A percentile compares a stretch with the other conserved stretches of the same genome.
phyloP scores from a whole-genome alignment of 2,888 invertebrate genomes.

The Tetheella fluctuosa region DNA sequence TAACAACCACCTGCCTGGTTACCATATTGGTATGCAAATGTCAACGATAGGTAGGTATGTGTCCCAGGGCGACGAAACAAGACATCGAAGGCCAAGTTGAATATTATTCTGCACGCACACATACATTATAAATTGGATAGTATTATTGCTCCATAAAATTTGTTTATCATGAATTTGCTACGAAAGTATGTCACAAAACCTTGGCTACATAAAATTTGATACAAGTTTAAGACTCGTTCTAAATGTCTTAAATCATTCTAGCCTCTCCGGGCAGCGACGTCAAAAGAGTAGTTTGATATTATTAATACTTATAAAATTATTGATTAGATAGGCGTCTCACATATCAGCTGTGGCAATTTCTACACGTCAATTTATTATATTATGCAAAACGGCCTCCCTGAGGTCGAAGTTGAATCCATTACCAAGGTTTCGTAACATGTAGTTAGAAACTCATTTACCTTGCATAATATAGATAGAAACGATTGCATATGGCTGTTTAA shows the following conservation, averaged over 20 bases:
- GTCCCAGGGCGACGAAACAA: conserved; percentile 9
- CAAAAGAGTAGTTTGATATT: not conserved
- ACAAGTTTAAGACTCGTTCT: conserved; percentile 1
- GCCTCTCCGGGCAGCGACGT: not conserved
- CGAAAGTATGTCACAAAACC: conserved; percentile 8
- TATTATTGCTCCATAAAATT: conserved; percentile 4
- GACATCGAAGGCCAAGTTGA: conserved; percentile 8
- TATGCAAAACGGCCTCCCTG: conserved; percentile 55
- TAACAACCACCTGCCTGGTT: conserved; percentile 6
- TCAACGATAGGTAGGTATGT: conserved; percentile 1
- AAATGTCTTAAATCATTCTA: not conserved
- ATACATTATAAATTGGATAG: not conserved
- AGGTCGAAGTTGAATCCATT: conserved; percentile 60
- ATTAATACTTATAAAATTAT: conserved; percentile 1
- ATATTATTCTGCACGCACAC: conserved; percentile 10
- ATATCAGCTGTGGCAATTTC: conserved; percentile 15
- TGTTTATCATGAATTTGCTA: conserved; percentile 1
- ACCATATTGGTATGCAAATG: conserved; percentile 10
- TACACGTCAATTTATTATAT: conserved; percentile 27
- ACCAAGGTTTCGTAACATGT: conserved; percentile 43
- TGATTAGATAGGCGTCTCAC: conserved; percentile 11
- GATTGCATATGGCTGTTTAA: conserved; percentile 34
- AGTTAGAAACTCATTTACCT: conserved; percentile 48
- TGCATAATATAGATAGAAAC: conserved; percentile 46
- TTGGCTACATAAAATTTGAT: not conserved